phyloP scores from a whole-genome alignment of 2,888 invertebrate species.

The Neoscelio sp. region DNA sequence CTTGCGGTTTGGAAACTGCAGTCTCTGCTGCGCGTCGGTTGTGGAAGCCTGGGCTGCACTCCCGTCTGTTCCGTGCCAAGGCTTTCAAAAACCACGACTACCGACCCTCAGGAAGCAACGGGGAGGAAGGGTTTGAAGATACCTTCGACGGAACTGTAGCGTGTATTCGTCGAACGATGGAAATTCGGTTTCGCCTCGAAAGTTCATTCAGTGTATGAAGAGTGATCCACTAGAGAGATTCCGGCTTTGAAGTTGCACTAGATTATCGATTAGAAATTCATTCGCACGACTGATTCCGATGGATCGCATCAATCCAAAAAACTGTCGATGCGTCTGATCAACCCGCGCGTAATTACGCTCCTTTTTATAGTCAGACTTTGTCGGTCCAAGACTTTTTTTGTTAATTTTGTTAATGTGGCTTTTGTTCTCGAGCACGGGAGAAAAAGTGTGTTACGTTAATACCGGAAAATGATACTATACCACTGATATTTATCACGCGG shows the following conservation, averaged over 20 bases:
- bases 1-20: conserved; percentile 81
- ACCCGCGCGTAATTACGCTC: conserved; percentile 29
- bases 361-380: conserved; percentile 13
- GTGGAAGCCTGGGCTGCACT: conserved; percentile 72
- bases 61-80: conserved; percentile 76
- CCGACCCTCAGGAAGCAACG: conserved; percentile 67
- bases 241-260: conserved; percentile 62
- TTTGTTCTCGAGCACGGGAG: conserved; percentile 8
- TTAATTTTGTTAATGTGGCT: conserved; percentile 16
- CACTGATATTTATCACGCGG: conserved; percentile 33
- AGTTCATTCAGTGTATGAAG: conserved; percentile 64
- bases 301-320: conserved; percentile 46
- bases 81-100: conserved; percentile 80
- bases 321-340: conserved; percentile 2
- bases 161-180: conserved; percentile 63
- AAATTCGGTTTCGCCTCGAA: conserved; percentile 66
- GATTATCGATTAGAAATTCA: conserved; percentile 58
- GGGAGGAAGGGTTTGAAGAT: conserved; percentile 59
- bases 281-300: conserved; percentile 47
- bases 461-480: conserved; percentile 35
- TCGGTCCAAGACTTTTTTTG: conserved; percentile 14
- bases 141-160: conserved; percentile 64
- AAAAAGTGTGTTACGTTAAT: conserved; percentile 30
- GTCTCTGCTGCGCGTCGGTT: conserved; percentile 79
- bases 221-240: conserved; percentile 64